Evolutionary conservation across 2,113 vertebrate genomes (phyloP).

Genomic region (Rhineura floridana): DNA sequence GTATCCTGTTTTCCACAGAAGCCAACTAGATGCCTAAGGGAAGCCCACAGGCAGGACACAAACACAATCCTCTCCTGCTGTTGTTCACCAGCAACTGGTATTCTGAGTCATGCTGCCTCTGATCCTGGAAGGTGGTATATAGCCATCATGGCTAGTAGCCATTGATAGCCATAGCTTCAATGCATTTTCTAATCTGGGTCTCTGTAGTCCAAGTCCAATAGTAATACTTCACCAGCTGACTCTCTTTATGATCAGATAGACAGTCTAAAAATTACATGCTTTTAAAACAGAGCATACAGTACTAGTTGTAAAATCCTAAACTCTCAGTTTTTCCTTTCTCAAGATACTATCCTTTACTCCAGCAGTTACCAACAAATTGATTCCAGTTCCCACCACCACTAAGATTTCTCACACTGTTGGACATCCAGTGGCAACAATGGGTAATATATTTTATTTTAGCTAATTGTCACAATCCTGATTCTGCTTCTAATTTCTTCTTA

Average conservation of each 20-base stretch:
- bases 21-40: background rate
- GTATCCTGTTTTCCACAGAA: background rate
- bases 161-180: background rate
- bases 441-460: conserved; percentile 46
- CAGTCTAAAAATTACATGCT: background rate
- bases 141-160: too few species aligned
- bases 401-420: conserved; percentile 44
- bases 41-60: background rate
- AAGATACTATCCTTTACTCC: conserved; percentile 28
- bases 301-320: background rate
- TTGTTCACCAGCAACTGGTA: background rate
- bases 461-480: background rate
- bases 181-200: background rate
- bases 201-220: background rate
- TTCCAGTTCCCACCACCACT: conserved; percentile 43
- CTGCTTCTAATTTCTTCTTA: background rate
- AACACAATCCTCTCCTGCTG: background rate
- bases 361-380: conserved; percentile 23
- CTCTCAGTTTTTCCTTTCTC: background rate
- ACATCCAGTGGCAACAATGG: conserved; percentile 45
- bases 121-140: background rate
- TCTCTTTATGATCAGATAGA: background rate
- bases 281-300: background rate
- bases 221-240: background rate
- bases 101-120: background rate